A percentile compares a stretch with the other conserved stretches of the same genome.
These are phyloP conservation scores for Eriocheir sinensis DNA, from an alignment of 1,140 invertebrate species.

Conservation along the genomic window DNA sequence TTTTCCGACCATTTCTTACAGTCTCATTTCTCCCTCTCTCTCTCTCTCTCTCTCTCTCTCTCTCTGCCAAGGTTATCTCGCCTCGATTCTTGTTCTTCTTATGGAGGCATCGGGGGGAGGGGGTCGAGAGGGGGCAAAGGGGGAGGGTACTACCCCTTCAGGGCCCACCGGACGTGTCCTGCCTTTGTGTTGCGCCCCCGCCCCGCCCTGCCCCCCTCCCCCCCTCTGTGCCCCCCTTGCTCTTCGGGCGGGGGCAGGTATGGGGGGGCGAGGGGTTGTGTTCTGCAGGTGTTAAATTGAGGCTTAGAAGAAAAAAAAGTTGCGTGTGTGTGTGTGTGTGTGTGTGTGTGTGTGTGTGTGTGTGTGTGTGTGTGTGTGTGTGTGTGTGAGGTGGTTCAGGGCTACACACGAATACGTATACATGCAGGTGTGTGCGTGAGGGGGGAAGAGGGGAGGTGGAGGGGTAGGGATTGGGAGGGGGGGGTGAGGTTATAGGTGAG, in stretches of 20 bases:
- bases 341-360: slow-evolving; percentile 42
- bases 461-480: neutral
- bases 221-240: neutral
- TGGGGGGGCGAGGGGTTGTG: neutral
- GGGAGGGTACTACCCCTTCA: slow-evolving; percentile 18
- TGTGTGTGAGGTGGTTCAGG: slow-evolving; percentile 32
- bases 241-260: neutral
- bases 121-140: neutral
- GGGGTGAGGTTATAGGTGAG: neutral
- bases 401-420: neutral
- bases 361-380: slow-evolving; percentile 36
- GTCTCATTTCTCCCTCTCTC: neutral
- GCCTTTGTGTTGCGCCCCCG: neutral
- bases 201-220: neutral
- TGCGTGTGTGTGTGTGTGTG: neutral
- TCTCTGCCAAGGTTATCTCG: neutral
- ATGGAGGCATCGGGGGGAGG: too few species aligned
- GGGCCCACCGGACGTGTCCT: slow-evolving; percentile 15
- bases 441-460: neutral
- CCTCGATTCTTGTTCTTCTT: slow-evolving; percentile 5
- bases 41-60: neutral
- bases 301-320: too few species aligned
- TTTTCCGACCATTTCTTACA: too few species aligned
- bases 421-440: neutral
- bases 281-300: neutral